Evolutionary conservation across 2,888 invertebrate species (phyloP), one percentile per base, ranked within the genome.

Genomic region (Euzetes globulus): DNA sequence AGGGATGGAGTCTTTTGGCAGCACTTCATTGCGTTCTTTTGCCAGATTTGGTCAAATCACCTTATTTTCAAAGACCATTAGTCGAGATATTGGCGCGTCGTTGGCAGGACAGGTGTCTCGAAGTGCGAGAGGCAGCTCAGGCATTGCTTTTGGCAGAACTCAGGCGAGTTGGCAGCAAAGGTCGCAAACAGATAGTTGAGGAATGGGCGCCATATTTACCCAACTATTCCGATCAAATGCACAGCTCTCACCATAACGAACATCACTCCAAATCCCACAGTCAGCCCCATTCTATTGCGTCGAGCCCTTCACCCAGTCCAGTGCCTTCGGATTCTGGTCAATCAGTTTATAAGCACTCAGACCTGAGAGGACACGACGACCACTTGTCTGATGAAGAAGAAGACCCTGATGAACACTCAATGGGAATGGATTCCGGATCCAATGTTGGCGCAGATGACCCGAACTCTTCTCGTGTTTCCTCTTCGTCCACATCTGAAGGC

Each of bases 51-150:
- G 80, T 86, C 81, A 90, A 90, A 47, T 88, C 90, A 11, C 74
- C 79, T 82, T 87, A 87, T 76, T 95, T 93, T 84, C 93, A 95
- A 82, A 88, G 94, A n/a, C 96, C 97, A 0, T 92, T 94, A 83
- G 93, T 99, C 5, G 98, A 99, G 84, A 92, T 96, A 89, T 87
- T 99, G 86, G 98, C 97, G 0, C 88, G 96, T 22, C 87, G 96
- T 77, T 99, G 99, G 99, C 98, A 99, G 82, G 98, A 99, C 84
- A 92, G 96, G 80, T 99, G 98, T 83, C 87, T 98, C 6, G 98
- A 99, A 85, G 94, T 95, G 68, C 86, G 99, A 5, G 96, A 98
- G 83, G 98, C 98, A 0, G 92, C 97, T 0, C 99, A 99, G 81
- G 96, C 97, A 13, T 85, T 99, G 41, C 85, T 99, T 0, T 85